These are phyloP conservation scores for Poeciliopsis occidentalis DNA, from an alignment of 2,113 vertebrate genomes.

Conservation along the genomic window DNA sequence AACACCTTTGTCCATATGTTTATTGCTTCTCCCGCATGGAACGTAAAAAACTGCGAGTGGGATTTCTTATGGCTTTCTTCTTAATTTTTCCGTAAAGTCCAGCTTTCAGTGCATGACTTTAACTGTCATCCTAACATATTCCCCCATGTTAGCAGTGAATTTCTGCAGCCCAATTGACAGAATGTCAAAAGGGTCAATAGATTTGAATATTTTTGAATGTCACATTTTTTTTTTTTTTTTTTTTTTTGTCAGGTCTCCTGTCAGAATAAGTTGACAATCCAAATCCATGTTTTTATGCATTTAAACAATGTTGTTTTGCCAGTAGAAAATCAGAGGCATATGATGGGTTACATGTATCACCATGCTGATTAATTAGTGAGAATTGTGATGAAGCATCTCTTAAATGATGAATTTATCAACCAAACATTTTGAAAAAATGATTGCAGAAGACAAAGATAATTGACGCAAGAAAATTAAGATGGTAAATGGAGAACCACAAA, in stretches of 20 bases:
- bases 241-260: constrained; percentile 9
- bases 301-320: not conserved
- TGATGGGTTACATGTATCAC: not conserved
- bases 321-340: not conserved
- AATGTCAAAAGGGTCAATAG: not conserved
- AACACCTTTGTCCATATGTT: not conserved
- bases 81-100: not conserved
- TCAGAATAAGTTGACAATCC: constrained; percentile 32
- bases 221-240: constrained; percentile 16
- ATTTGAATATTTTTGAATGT: not conserved
- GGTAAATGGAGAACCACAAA: constrained; percentile 46
- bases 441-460: constrained; percentile 38
- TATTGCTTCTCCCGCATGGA: not conserved
- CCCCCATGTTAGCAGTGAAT: not conserved
- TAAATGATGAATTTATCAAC: constrained; percentile 10
- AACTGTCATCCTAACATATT: not conserved
- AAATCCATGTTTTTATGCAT: not conserved
- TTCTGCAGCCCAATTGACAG: not conserved
- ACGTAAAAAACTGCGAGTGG: not conserved
- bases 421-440: constrained; percentile 8
- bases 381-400: not conserved
- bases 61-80: not conserved
- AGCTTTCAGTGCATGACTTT: not conserved
- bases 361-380: not conserved
- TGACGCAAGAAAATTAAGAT: constrained; percentile 3